Evolutionary conservation across 2,888 invertebrate species (phyloP).

Genomic region (Ophion obscuratus): DNA sequence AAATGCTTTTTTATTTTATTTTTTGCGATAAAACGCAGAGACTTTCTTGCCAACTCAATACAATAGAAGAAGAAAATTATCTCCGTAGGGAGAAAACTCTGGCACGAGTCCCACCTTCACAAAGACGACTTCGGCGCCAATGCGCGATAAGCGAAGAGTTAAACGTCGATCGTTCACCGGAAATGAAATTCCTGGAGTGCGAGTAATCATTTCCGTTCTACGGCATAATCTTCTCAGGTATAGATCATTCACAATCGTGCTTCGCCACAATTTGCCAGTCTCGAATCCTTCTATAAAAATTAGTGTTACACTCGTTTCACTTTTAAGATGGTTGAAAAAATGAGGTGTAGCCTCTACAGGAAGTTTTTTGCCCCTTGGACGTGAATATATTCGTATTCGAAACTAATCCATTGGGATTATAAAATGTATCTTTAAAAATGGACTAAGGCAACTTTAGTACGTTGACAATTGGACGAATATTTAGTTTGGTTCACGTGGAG

Average conservation of each 20-base stretch:
- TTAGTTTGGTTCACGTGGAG: no score
- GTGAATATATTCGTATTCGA: no score
- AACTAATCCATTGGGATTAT: no score
- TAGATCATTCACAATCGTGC: constrained; percentile 48
- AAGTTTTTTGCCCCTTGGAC: no score
- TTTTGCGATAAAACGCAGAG: no score
- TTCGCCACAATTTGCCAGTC: constrained; percentile 24
- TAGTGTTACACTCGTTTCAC: background rate
- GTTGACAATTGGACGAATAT: no score
- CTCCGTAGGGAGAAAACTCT: background rate
- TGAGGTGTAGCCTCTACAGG: no score
- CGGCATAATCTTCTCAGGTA: constrained; percentile 43
- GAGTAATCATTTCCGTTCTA: constrained; percentile 60
- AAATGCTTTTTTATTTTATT: no score
- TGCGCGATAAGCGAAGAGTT: constrained; percentile 21
- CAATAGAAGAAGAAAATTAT: no score
- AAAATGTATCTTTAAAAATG: no score
- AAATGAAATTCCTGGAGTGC: constrained; percentile 53
- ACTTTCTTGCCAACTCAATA: no score
- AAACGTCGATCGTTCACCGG: constrained; percentile 39
- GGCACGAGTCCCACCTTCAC: background rate
- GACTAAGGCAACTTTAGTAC: no score
- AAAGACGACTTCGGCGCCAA: background rate
- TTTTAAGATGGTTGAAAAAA: background rate
- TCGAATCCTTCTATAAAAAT: constrained; percentile 23